Evolutionary conservation across 2,888 invertebrate genomes (phyloP).

Genomic region (Trissolcus japonicus): DNA sequence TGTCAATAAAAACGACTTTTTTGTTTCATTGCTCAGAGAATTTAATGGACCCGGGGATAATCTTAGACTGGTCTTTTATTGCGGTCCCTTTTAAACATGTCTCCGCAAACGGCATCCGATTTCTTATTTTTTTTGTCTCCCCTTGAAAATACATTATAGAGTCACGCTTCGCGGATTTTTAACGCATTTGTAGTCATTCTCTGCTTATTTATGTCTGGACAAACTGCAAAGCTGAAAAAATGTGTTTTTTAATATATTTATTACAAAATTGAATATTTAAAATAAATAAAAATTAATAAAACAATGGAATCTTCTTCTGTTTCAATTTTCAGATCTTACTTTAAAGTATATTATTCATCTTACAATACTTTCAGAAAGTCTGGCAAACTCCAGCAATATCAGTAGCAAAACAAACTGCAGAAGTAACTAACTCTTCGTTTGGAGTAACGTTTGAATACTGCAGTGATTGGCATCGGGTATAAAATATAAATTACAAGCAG

Average conservation of each 20-base stretch:
- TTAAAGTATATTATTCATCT: no score
- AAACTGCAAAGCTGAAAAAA: conserved; percentile 20
- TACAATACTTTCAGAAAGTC: neutral
- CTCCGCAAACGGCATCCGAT: conserved; percentile 57
- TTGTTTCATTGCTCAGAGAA: conserved; percentile 18
- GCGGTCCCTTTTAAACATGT: conserved; percentile 47
- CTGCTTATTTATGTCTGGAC: conserved; percentile 69
- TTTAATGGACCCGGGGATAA: conserved; percentile 22
- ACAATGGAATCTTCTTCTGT: no score
- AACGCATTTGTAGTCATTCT: conserved; percentile 71
- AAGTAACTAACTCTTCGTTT: conserved; percentile 44
- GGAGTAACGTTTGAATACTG: conserved; percentile 66
- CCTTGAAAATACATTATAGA: conserved; percentile 67
- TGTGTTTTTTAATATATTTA: no score
- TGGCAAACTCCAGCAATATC: conserved; percentile 10
- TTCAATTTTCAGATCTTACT: no score
- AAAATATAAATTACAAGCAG: conserved; percentile 72
- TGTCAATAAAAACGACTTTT: conserved; percentile 21
- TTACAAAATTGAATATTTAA: no score
- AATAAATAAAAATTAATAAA: no score
- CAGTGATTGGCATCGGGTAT: conserved; percentile 73
- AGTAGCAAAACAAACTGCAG: conserved; percentile 50
- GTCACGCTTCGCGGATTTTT: conserved; percentile 71
- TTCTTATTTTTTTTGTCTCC: conserved; percentile 63
- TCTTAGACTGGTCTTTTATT: conserved; percentile 54